Base-by-base conservation (phyloP, 2,797 vertebrate species). In the Mycteria americana region DNA sequence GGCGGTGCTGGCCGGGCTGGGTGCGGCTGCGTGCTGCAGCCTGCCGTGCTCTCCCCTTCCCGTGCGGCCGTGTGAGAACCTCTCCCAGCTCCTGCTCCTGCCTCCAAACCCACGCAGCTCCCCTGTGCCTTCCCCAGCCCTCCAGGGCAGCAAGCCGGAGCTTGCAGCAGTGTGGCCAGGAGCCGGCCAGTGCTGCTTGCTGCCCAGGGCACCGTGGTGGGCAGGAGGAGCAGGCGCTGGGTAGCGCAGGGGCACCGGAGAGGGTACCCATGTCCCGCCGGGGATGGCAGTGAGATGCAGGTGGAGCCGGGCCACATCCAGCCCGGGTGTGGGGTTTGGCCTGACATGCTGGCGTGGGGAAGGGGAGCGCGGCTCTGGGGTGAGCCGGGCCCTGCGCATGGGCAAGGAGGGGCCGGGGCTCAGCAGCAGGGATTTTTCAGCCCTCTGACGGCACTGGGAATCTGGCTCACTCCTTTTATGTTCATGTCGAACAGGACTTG, bases 391-490 rank as follows among this genome's bases (percentile, higher is more conserved):
- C 70, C 83, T 62, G 62, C 1, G 2, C 48, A 21, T 1, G 4
- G 75, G 92, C 22, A 11, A 85, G 88, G 85, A 96, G 87, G 79
- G 46, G 91, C 77, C 0, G 1, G 83, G 64, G 78, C 60, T 92
- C 10, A 0, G 51, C 43, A 3, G 83, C 77, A 88, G 57, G 81
- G 84, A 93, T 94, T 92, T 97, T 92, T 91, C 72, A 96, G 72
- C 75, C 72, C 43, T 94, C 87, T 83, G 92, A 92, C 43, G 64
- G 43, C 5, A 23, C 88, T 94, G 88, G 93, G 89, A 95, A 96
- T 94, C 95, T 92, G 88, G 76, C 94, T 97, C 94, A 1, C 77
- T 97, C 96, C 96, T 97, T 97, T 97, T 96, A 96, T 96, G 97
- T 97, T 94, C 95, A 95, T 95, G 93, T 96, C 6, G 88, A 96